Percentiles rank a stretch among this genome's conserved stretches.
Evolutionary conservation across 2,888 invertebrate species (phyloP).

Genomic region (Drosophila pseudotakahashii): DNA sequence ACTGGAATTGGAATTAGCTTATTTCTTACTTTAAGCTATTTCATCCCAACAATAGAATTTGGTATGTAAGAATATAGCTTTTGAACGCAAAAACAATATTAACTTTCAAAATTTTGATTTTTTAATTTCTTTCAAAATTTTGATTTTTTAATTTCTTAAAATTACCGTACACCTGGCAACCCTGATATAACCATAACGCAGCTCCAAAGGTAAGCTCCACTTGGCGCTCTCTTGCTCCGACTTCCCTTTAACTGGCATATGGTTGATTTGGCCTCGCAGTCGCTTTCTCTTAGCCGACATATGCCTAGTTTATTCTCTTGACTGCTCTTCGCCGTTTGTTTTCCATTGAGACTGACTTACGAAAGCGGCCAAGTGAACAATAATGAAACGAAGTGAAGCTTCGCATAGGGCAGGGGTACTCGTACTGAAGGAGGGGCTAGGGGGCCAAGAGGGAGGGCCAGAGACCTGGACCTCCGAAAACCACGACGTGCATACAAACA

Average conservation of each 20-base stretch:
- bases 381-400: constrained; percentile 41
- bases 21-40: no score
- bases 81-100: no score
- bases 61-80: no score
- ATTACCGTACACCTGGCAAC: background rate
- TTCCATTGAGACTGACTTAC: constrained; percentile 60
- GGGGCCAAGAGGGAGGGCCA: background rate
- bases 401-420: constrained; percentile 9
- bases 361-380: constrained; percentile 69
- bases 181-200: background rate
- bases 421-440: background rate
- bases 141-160: background rate
- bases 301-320: constrained; percentile 25
- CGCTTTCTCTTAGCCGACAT: constrained; percentile 54
- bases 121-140: no score
- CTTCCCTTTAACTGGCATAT: constrained; percentile 23
- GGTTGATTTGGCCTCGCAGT: constrained; percentile 10
- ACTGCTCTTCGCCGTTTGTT: constrained; percentile 24
- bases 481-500: constrained; percentile 36
- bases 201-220: constrained; percentile 18
- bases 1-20: no score
- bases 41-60: no score
- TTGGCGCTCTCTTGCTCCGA: constrained; percentile 12
- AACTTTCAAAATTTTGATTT: no score
- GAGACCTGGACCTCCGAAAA: constrained; percentile 56